phyloP scores from a whole-genome alignment of 1,140 invertebrate species.

The Nephila pilipes region DNA sequence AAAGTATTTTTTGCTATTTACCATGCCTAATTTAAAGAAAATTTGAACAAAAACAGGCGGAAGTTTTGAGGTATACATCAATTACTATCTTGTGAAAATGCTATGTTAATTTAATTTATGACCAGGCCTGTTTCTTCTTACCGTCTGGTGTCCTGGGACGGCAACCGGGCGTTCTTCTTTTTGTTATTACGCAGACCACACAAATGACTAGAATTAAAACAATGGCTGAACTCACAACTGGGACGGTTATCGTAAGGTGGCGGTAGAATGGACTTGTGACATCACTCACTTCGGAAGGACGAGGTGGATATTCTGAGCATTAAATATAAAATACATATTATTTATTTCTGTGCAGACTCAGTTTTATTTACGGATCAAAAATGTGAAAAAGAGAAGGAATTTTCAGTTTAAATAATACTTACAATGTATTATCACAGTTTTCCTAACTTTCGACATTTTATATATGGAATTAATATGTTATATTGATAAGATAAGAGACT shows the following conservation, averaged over 20 bases:
- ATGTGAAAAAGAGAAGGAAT: too few species aligned
- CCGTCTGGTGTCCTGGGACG: constrained; percentile 69
- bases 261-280: constrained; percentile 58
- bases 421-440: too few species aligned
- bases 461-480: too few species aligned
- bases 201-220: constrained; percentile 71
- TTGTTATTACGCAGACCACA: constrained; percentile 72
- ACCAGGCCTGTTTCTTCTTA: constrained; percentile 27
- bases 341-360: too few species aligned
- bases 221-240: constrained; percentile 68
- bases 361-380: too few species aligned
- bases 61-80: neutral
- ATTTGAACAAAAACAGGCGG: neutral
- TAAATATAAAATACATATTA: neutral
- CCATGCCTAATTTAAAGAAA: neutral
- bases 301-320: constrained; percentile 65
- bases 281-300: constrained; percentile 74
- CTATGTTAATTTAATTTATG: neutral
- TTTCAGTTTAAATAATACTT: too few species aligned
- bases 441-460: too few species aligned
- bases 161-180: constrained; percentile 51
- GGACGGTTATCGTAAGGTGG: constrained; percentile 71
- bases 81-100: neutral
- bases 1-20: too few species aligned
- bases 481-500: too few species aligned